Base-by-base conservation (phyloP, 30 jellyfish, hydroid and myxozoan species). In the Turritopsis dohrnii region DNA sequence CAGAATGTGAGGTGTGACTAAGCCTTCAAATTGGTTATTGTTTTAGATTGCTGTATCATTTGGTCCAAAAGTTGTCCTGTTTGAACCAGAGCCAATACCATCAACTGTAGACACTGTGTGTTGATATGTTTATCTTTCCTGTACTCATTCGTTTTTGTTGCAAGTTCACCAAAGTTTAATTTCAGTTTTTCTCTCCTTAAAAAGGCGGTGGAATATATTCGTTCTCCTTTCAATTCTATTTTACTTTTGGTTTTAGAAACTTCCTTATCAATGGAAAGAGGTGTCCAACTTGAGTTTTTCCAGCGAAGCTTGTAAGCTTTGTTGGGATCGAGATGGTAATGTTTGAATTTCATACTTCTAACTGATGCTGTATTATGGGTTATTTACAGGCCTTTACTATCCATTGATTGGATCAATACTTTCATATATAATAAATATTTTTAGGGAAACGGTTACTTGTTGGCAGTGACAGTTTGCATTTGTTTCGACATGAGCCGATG, bases 21-120 rank as follows among this genome's bases (percentile, higher is more conserved):
- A 29, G 21, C 54, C 74, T n/a, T 74, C n/a, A 25, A 26, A 16
- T 7, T 74, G 22, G 1, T 77, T 29, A 13, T 52, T 72, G 20
- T 23, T 80, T 17, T 72, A 93, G 98, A 86, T 93, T 79, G 98
- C 96, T 53, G 98, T 90, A 17, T 93, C 98, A 21, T 93, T 81
- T 85, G 98, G 98, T 18, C 82, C 71, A 74, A 81, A 84, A 53
- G 89, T 93, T 1, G 76, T 88, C 76, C 79, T 93, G 16, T 87
- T 76, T 80, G 88, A 92, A 71, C 89, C 98, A 0, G 84, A 87
- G 17, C 85, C 94, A 52, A 53, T 80, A 41, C 22, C 41, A 26
- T 1, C 53, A 29, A 80, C 81, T 26, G 9, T 81, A 20, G 87
- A 80, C 22, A 80, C 76, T n/a, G 87, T 80, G 21, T 13, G 87